phyloP scores from a whole-genome alignment of 1,140 invertebrate genomes.

The Metopolophium dirhodum region DNA sequence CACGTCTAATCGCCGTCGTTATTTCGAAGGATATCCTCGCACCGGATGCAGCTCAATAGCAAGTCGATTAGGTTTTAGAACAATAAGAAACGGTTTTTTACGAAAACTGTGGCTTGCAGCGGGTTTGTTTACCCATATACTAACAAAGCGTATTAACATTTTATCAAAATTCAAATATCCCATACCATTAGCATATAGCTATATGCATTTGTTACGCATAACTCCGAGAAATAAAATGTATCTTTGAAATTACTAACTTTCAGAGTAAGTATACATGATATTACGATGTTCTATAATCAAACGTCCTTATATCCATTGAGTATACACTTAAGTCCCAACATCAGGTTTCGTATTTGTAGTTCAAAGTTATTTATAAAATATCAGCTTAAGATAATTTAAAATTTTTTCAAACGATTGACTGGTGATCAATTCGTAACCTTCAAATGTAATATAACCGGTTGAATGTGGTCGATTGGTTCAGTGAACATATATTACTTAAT shows the following conservation, averaged over 20 bases:
- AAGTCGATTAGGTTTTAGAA: neutral
- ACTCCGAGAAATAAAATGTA: neutral
- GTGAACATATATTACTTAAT: conserved; percentile 19
- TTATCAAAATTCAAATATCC: neutral
- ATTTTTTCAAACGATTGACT: neutral
- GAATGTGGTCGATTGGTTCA: neutral
- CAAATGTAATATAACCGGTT: neutral
- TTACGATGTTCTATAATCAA: neutral
- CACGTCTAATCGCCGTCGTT: neutral
- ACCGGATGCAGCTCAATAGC: neutral
- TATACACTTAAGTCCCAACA: neutral
- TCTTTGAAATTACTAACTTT: neutral
- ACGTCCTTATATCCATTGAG: neutral
- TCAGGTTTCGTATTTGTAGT: neutral
- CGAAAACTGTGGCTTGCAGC: neutral
- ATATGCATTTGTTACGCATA: neutral
- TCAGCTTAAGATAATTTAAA: neutral
- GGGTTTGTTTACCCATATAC: neutral
- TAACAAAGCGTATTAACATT: neutral
- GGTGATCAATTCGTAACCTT: conserved; percentile 19
- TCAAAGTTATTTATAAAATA: neutral
- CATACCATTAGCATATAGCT: neutral
- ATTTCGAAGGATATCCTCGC: neutral
- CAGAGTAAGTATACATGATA: neutral
- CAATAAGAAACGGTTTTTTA: neutral